Evolutionary conservation across 2,113 vertebrate species (phyloP), one percentile per base, ranked within the genome.

Genomic region (Coryphaenoides rupestris): DNA sequence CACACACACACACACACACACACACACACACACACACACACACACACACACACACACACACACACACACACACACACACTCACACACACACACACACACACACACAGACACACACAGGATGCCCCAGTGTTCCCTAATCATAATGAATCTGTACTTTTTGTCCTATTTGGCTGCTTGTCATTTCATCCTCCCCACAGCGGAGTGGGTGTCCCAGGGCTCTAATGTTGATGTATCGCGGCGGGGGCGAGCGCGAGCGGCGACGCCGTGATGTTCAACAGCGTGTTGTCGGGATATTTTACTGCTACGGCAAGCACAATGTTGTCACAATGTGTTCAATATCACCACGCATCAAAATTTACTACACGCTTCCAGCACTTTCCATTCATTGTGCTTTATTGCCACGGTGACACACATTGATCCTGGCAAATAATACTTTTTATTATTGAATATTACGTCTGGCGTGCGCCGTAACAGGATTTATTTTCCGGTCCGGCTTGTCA

Each of bases 351-450:
- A 86, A 78, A 84, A 87, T 89, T 87, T 89, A 89, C 78, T 74
- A 79, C 81, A 26, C 74, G 75, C 79, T 84, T 73, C 75, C 74
- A 80, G 85, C 84, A 77, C 82, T 83, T 83, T 85, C 82, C 74
- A 86, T 84, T 85, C 86, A 89, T 87, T 89, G 74, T 87, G 49
- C 74, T 89, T 89, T 87, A 89, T 87, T 69, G 76, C 81, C 55
- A 47, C 49, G 62, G 79, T 62, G 78, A 82, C 82, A 77, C 78
- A 74, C 82, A 85, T 86, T 88, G 86, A 89, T 89, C 88, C 80
- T 75, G 67, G 83, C 84, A 87, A 88, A 87, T 83, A 87, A 88
- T 89, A 82, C 82, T 84, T 86, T 88, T 87, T 87, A 89, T 88
- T 87, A 87, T 88, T 87, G 82, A 83, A 85, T 86, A 88, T 87